Conservation (phyloP, 2,888 invertebrate species). For the Drosophila percnosoma region DNA sequence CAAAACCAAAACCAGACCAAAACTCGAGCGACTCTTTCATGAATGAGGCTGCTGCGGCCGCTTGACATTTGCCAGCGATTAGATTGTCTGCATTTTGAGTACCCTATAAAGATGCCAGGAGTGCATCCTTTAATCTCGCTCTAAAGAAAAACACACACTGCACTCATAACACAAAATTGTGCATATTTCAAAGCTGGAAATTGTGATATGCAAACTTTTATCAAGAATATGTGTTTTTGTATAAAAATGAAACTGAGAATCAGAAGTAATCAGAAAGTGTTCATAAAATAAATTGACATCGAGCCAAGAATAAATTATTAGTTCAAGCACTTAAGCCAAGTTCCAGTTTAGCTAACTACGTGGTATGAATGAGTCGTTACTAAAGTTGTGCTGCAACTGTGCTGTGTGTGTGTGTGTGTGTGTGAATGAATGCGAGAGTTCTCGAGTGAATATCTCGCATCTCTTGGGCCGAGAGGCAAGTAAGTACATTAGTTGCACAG, state of each 20-base stretch:
- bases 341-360: not conserved
- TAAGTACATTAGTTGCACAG: slow-evolving; percentile 75
- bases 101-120: slow-evolving; percentile 18
- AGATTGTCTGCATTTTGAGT: slow-evolving; percentile 56
- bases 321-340: not conserved
- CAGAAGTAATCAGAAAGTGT: not conserved
- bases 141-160: not conserved
- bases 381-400: not conserved
- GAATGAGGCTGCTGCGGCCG: slow-evolving; percentile 61
- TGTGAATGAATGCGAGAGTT: slow-evolving; percentile 6
- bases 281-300: not conserved
- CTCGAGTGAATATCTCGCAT: slow-evolving; percentile 8
- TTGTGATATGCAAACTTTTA: not conserved
- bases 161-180: not conserved
- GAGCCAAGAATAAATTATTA: not conserved
- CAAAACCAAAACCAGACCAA: slow-evolving; percentile 17
- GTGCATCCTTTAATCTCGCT: not conserved
- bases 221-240: not conserved
- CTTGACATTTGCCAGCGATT: slow-evolving; percentile 73
- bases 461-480: slow-evolving; percentile 12
- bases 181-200: not conserved
- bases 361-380: slow-evolving; percentile 19
- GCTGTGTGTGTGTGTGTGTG: not conserved
- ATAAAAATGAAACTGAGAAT: not conserved
- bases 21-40: slow-evolving; percentile 30